A percentile compares a stretch with the other conserved stretches of the same genome.
These are phyloP conservation scores for Polypterus bichir DNA, from an alignment of 2,113 vertebrate species.

Conservation along the genomic window DNA sequence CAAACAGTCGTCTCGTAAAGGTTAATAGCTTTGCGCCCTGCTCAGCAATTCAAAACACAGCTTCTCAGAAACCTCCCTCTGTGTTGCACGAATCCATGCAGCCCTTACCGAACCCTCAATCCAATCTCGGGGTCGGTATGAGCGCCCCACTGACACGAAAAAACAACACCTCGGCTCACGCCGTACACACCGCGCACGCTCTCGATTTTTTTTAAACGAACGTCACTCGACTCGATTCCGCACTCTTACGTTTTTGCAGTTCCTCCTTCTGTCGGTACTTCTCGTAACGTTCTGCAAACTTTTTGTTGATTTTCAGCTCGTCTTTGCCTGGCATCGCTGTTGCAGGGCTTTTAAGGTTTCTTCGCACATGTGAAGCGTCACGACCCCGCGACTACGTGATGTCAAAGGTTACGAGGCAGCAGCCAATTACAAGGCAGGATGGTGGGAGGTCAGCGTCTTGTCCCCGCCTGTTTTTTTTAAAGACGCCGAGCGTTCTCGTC, in stretches of 20 bases:
- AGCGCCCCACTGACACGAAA: no score
- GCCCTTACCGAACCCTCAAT: no score
- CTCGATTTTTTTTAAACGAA: no score
- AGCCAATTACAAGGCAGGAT: neutral
- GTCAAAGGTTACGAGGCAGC: neutral
- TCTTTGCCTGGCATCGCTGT: conserved; percentile 35
- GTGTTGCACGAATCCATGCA: no score
- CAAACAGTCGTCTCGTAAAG: no score
- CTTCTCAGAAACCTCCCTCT: no score
- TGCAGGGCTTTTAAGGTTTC: neutral
- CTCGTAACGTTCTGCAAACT: conserved; percentile 65
- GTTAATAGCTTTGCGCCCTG: no score
- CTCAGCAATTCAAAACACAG: no score
- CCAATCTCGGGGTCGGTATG: no score
- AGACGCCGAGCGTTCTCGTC: neutral
- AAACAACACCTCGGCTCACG: no score
- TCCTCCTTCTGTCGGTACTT: conserved; percentile 77
- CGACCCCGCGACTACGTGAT: neutral
- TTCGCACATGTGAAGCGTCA: neutral
- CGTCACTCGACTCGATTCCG: no score
- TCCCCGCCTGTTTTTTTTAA: neutral
- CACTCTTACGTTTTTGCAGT: conserved; percentile 64
- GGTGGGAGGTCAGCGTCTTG: neutral
- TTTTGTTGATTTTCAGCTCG: conserved; percentile 54
- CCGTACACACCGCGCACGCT: no score